These are phyloP conservation scores for Agrilus planipennis DNA, from an alignment of 1,140 invertebrate species.

Conservation along the genomic window DNA sequence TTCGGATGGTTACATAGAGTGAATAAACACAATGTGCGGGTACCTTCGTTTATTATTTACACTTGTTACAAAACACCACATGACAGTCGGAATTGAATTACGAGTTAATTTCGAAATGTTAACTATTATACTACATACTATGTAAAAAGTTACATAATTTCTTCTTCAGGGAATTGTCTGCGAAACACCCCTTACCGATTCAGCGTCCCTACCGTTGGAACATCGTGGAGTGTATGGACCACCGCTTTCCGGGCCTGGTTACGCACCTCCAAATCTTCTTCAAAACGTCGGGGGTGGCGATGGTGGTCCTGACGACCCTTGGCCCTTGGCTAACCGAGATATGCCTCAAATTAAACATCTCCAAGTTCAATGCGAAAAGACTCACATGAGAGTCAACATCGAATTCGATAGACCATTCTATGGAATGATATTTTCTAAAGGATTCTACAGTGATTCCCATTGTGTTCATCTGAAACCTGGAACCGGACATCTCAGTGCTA, in stretches of 20 bases:
- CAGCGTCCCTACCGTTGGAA: constrained; percentile 64
- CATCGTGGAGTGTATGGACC: constrained; percentile 64
- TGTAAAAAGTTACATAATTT: too few species aligned
- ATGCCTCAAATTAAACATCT: constrained; percentile 84
- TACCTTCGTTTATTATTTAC: too few species aligned
- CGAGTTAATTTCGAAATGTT: too few species aligned
- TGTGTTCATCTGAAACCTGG: constrained; percentile 85
- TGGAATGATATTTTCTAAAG: constrained; percentile 92
- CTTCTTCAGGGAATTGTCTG: constrained; percentile 52
- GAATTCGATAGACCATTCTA: constrained; percentile 92
- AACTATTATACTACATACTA: too few species aligned
- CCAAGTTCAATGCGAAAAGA: constrained; percentile 92
- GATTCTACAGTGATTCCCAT: constrained; percentile 79
- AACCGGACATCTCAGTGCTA: constrained; percentile 77
- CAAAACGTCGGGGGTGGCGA: constrained; percentile 29
- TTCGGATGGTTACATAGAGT: too few species aligned
- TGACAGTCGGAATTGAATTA: too few species aligned
- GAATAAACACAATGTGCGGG: too few species aligned
- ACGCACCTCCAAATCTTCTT: constrained; percentile 36
- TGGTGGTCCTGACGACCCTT: constrained; percentile 53
- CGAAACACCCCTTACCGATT: constrained; percentile 63
- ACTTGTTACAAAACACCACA: too few species aligned
- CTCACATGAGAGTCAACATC: constrained; percentile 88
- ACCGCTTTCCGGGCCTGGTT: constrained; percentile 46
- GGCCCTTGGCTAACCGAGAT: constrained; percentile 71